Conservation (phyloP, 2,888 invertebrate species). For the Graphium colonna region DNA sequence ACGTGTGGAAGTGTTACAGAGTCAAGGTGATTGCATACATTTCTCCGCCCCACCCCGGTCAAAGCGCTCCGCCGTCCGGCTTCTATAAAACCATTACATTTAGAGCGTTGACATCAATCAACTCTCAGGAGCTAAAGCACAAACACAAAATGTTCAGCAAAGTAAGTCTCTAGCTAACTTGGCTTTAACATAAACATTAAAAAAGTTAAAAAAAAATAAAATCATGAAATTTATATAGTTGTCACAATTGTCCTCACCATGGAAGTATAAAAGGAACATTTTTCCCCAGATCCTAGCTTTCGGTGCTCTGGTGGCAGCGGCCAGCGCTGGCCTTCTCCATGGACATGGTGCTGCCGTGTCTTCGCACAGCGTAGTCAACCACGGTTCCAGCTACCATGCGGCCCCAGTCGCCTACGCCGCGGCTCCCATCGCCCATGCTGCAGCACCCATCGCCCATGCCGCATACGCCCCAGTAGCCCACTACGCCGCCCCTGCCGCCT, state of each 20-base stretch:
- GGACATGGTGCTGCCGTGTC: slow-evolving; percentile 61
- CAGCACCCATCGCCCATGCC: slow-evolving; percentile 32
- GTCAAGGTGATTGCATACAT: slow-evolving; percentile 30
- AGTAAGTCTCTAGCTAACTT: slow-evolving; percentile 42
- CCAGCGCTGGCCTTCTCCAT: slow-evolving; percentile 69
- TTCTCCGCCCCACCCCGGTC: slow-evolving; percentile 41
- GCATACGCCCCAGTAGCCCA: slow-evolving; percentile 29
- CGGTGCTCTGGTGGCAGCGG: slow-evolving; percentile 62
- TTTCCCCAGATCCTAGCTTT: slow-evolving; percentile 62
- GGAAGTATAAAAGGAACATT: not conserved
- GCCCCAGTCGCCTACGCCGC: slow-evolving; percentile 46
- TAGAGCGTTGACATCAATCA: slow-evolving; percentile 55
- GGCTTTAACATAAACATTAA: too few relatives aligned
- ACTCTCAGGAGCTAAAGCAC: slow-evolving; percentile 47
- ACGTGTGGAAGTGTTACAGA: slow-evolving; percentile 3
- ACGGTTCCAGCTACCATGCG: slow-evolving; percentile 50
- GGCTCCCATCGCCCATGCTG: slow-evolving; percentile 37
- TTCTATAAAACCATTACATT: slow-evolving; percentile 62
- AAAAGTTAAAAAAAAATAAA: not conserved
- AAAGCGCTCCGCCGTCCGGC: slow-evolving; percentile 28
- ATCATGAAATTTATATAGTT: not conserved
- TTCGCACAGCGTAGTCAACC: slow-evolving; percentile 60
- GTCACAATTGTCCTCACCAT: not conserved
- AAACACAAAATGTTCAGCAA: slow-evolving; percentile 62
- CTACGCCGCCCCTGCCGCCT: slow-evolving; percentile 31